Conservation (phyloP, 2,113 vertebrate species). For the Callithrix jacchus region DNA sequence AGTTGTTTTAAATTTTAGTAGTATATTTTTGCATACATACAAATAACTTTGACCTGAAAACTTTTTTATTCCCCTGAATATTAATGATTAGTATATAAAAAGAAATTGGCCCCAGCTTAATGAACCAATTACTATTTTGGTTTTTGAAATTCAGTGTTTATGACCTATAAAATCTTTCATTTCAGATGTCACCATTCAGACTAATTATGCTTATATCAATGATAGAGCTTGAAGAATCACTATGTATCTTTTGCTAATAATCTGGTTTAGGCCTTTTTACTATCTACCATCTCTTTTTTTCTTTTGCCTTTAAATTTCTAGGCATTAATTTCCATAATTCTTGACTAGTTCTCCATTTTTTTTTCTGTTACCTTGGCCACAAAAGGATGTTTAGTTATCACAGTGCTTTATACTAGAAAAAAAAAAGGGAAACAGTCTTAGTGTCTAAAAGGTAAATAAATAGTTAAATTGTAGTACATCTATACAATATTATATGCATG, state of each 20-base stretch:
- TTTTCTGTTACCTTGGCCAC: background rate
- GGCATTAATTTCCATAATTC: background rate
- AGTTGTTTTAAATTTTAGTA: background rate
- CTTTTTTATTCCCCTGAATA: background rate
- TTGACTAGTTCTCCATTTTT: background rate
- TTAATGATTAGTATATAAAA: background rate
- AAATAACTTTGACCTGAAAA: slow-evolving; percentile 28
- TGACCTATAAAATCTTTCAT: background rate
- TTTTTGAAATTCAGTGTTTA: slow-evolving; percentile 18
- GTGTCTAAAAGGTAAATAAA: slow-evolving; percentile 22
- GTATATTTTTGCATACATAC: background rate
- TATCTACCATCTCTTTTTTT: background rate
- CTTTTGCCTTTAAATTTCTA: background rate
- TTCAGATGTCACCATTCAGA: slow-evolving; percentile 12
- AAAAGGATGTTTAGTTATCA: slow-evolving; percentile 3
- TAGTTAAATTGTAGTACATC: background rate
- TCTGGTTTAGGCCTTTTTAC: background rate
- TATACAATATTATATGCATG: background rate
- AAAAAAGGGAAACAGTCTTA: slow-evolving; percentile 2
- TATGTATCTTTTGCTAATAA: background rate
- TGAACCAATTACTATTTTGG: background rate
- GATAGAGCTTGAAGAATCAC: background rate
- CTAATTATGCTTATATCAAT: background rate
- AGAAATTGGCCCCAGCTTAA: background rate
- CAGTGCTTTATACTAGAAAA: background rate